A percentile compares a stretch with the other conserved stretches of the same genome.
These are phyloP conservation scores for Paracentrotus lividus DNA, from an alignment of 53 echinoderm and acorn worm species.

Conservation along the genomic window DNA sequence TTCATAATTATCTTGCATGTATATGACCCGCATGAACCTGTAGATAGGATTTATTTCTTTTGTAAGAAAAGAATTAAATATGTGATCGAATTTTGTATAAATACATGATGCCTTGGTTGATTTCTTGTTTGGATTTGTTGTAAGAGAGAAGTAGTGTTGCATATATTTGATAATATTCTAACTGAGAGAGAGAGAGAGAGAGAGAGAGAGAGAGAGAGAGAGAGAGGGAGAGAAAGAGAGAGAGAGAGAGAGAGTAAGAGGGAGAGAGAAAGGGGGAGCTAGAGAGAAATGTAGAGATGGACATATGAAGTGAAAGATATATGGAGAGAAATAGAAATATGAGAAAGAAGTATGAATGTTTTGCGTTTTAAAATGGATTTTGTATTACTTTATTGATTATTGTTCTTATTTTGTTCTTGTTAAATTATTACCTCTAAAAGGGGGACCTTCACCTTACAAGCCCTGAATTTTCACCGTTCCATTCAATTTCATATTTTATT, in stretches of 20 bases:
- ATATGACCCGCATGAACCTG: slow-evolving; percentile 25
- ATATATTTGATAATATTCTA: not conserved
- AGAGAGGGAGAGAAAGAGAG: not conserved
- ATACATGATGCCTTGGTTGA: not conserved
- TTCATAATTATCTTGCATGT: slow-evolving; percentile 6
- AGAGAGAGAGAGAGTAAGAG: not conserved
- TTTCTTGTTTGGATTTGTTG: not conserved
- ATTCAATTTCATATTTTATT: no score
- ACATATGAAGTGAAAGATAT: not conserved
- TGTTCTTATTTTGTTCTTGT: no score
- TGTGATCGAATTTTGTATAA: not conserved
- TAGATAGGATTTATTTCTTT: slow-evolving; percentile 14
- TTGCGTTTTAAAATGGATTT: no score
- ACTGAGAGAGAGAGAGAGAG: not conserved
- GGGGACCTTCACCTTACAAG: no score
- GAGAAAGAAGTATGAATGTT: no score
- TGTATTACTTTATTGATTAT: no score
- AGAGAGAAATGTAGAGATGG: not conserved
- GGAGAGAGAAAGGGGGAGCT: no score
- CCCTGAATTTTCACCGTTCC: no score
- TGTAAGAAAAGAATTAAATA: not conserved
- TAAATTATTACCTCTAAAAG: no score
- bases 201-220: not conserved
- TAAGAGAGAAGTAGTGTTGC: not conserved
- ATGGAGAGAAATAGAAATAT: not conserved